Base-by-base conservation (phyloP, 2,888 invertebrate species). In the Griposia aprilina region DNA sequence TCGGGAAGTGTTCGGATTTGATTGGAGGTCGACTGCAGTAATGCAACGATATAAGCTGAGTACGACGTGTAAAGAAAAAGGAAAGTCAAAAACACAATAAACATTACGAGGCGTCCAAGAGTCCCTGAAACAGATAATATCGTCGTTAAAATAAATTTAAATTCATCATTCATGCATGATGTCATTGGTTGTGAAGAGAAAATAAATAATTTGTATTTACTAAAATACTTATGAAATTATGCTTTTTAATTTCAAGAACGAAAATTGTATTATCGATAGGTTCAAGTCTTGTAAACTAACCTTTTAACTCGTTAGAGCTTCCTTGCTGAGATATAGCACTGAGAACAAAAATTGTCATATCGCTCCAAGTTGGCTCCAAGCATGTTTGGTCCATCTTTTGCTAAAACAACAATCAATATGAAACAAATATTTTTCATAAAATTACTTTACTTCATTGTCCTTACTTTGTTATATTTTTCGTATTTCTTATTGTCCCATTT, bases 31-130 rank as follows among this genome's bases (percentile, higher is more conserved):
- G 98, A 98, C 91, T 98, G 98, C 23, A 98, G 94, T 26, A 98
- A 92, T 0, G 98, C 98, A 0, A 98, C 98, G 69, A 98, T 98
- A 90, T 97, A 98, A 10, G 98, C 98, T 0, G 98, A 97, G 89
- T 98, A 98, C 0, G 98, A 97, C 0, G 98, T 97, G 90, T 98
- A 98, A 0, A 98, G 92, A 89, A 98, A 98, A 91, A 98, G 96
- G 60, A 97, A 96, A 0, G 97, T 96, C 6, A 97, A 90, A 83
- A 98, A 97, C 17, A 97, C 93, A 78, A 97, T 93, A 77, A 98
- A 96, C 79, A 97, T 97, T 7, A 98, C 97, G 20, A 97, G 95
- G n/a, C 98, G 96, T 0, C 97, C 97, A 1, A 94, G 91, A 10
- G 91, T 91, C 41, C 95, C 96, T 96, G 95, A 88, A 84, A 95